These are phyloP conservation scores for Arnoldichthys spilopterus DNA, from an alignment of 2,797 vertebrate species.

Conservation along the genomic window DNA sequence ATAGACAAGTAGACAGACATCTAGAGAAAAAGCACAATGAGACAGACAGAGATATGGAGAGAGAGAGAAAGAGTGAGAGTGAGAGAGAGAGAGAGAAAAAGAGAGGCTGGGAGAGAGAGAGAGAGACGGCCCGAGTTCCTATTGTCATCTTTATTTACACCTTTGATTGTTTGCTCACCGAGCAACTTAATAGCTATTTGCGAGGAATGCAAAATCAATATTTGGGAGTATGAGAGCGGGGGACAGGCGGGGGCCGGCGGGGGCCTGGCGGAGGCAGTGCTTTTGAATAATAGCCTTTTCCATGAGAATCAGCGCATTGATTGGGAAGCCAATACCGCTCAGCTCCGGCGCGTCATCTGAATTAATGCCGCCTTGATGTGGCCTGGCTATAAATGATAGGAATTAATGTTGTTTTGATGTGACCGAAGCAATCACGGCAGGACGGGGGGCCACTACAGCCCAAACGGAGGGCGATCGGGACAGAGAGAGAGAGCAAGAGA, in stretches of 20 bases:
- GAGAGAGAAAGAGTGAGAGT: neutral
- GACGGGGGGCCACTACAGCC: constrained; percentile 25
- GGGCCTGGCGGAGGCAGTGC: constrained; percentile 56
- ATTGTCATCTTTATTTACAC: constrained; percentile 63
- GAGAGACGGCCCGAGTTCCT: constrained; percentile 1
- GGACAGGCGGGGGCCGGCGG: too few relatives aligned
- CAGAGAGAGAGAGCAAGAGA: constrained; percentile 16
- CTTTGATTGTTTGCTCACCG: constrained; percentile 65
- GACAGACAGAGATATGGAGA: neutral
- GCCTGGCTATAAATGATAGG: constrained; percentile 67
- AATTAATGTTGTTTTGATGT: constrained; percentile 73
- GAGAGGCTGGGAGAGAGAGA: neutral
- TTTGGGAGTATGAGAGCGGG: constrained; percentile 57
- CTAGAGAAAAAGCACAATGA: neutral
- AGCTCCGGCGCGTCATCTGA: constrained; percentile 48
- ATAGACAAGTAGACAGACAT: neutral
- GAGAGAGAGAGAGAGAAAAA: neutral
- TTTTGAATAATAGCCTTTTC: constrained; percentile 69
- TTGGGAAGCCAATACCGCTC: constrained; percentile 74
- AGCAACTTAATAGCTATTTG: constrained; percentile 67
- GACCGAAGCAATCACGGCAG: constrained; percentile 66
- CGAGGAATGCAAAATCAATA: constrained; percentile 74
- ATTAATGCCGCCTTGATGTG: constrained; percentile 59
- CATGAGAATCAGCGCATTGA: constrained; percentile 75
- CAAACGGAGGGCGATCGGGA: constrained; percentile 34